A percentile compares a stretch with the other conserved stretches of the same genome.
phyloP scores from a whole-genome alignment of 2,797 vertebrate species.

The Hydrocynus forskahlii region DNA sequence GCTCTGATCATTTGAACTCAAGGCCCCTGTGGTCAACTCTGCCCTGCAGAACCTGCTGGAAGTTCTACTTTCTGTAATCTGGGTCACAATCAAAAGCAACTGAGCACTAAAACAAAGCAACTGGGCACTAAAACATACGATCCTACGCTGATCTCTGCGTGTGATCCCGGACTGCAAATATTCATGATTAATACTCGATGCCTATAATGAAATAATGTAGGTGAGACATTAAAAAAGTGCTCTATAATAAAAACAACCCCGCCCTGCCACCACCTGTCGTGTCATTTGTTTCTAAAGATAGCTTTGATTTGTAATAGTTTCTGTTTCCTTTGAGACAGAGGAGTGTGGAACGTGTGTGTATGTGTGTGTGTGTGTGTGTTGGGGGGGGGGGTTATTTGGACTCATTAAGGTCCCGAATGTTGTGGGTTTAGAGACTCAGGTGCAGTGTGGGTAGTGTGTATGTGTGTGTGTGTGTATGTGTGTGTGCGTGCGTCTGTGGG shows the following conservation, averaged over 20 bases:
- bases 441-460: slow-evolving; percentile 32
- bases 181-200: too few species aligned
- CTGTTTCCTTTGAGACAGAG: slow-evolving; percentile 38
- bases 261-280: background rate
- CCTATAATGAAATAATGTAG: too few species aligned
- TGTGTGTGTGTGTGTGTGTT: too few species aligned
- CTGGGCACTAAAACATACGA: background rate
- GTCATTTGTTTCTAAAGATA: slow-evolving; percentile 26
- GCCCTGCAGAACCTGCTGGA: background rate
- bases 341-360: slow-evolving; percentile 10
- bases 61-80: background rate
- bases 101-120: background rate
- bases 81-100: background rate
- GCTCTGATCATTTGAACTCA: background rate
- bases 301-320: slow-evolving; percentile 68
- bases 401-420: slow-evolving; percentile 34
- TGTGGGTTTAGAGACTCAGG: slow-evolving; percentile 1
- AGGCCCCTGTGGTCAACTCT: background rate
- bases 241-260: too few species aligned
- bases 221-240: too few species aligned
- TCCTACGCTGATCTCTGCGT: background rate
- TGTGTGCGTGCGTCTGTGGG: too few species aligned
- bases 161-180: too few species aligned
- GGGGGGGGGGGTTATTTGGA: slow-evolving; percentile 28
- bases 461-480: background rate